phyloP scores from a whole-genome alignment of 1,140 invertebrate species.

The Dreissena rostriformis region DNA sequence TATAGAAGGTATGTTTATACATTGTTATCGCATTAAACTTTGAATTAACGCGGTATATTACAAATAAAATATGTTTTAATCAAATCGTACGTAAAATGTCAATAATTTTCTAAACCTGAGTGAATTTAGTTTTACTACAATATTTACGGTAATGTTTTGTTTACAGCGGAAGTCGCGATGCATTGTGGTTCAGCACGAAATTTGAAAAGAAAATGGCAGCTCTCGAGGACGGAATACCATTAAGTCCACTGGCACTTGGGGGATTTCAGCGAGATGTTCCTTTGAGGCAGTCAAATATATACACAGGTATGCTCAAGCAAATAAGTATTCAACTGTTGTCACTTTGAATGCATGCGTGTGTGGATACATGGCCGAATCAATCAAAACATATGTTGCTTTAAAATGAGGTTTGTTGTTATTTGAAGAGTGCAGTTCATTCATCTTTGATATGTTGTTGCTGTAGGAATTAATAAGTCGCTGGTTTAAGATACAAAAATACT shows the following conservation, averaged over 20 bases:
- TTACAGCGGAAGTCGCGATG: slow-evolving; percentile 52
- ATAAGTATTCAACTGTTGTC: neutral
- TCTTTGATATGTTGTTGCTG: no score
- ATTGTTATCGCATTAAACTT: neutral
- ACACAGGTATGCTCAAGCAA: slow-evolving; percentile 29
- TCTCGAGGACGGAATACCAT: slow-evolving; percentile 39
- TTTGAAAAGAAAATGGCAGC: slow-evolving; percentile 60
- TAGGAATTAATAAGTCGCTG: no score
- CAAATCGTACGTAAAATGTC: neutral
- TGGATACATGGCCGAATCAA: no score
- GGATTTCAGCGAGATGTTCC: slow-evolving; percentile 47
- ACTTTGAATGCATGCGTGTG: neutral
- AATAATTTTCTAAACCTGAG: neutral
- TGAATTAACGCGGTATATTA: no score
- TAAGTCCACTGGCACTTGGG: slow-evolving; percentile 19
- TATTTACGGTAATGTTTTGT: slow-evolving; percentile 36
- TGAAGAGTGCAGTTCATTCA: no score
- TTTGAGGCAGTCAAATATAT: slow-evolving; percentile 43
- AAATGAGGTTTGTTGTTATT: no score
- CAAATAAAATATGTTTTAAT: neutral
- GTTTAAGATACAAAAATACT: no score
- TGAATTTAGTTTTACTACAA: neutral
- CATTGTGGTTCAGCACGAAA: slow-evolving; percentile 57
- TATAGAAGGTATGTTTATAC: slow-evolving; percentile 37
- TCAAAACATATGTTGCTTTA: no score